Percentiles rank a stretch among this genome's conserved stretches.
These are phyloP conservation scores for Ophion obscuratus DNA, from an alignment of 2,888 invertebrate genomes.

Conservation along the genomic window DNA sequence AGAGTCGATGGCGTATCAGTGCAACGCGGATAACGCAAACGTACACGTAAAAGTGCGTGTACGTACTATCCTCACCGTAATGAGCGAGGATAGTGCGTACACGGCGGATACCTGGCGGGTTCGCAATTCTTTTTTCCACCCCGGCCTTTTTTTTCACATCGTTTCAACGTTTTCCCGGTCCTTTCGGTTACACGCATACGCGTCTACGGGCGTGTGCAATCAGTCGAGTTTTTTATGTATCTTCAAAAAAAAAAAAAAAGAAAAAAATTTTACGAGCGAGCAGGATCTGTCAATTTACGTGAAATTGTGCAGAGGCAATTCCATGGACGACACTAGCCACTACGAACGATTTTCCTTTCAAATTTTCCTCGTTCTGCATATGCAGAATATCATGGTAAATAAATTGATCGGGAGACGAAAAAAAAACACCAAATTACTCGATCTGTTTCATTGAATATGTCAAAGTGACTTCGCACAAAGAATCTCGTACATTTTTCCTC, in stretches of 20 bases:
- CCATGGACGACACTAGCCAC: background rate
- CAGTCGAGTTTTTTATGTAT: slow-evolving; percentile 52
- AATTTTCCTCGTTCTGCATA: too few species aligned
- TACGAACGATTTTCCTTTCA: too few species aligned
- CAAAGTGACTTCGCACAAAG: too few species aligned
- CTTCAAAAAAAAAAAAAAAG: background rate
- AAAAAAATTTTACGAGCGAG: background rate
- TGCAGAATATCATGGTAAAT: too few species aligned
- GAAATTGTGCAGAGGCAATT: slow-evolving; percentile 5
- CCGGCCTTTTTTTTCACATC: slow-evolving; percentile 22
- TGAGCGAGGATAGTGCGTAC: slow-evolving; percentile 10
- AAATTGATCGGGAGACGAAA: too few species aligned
- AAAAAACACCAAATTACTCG: too few species aligned
- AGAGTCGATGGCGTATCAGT: background rate
- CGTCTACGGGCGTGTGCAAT: slow-evolving; percentile 12
- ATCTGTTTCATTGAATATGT: too few species aligned
- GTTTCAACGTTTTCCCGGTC: slow-evolving; percentile 43
- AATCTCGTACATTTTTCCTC: too few species aligned
- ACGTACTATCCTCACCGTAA: slow-evolving; percentile 40
- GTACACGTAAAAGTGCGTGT: slow-evolving; percentile 12
- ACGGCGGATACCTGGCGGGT: slow-evolving; percentile 45
- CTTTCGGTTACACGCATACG: slow-evolving; percentile 17
- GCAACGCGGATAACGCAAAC: slow-evolving; percentile 7
- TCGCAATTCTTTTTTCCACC: slow-evolving; percentile 26
- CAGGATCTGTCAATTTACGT: background rate